phyloP scores from a whole-genome alignment of 2,888 invertebrate genomes.

The Trichopria drosophilae region DNA sequence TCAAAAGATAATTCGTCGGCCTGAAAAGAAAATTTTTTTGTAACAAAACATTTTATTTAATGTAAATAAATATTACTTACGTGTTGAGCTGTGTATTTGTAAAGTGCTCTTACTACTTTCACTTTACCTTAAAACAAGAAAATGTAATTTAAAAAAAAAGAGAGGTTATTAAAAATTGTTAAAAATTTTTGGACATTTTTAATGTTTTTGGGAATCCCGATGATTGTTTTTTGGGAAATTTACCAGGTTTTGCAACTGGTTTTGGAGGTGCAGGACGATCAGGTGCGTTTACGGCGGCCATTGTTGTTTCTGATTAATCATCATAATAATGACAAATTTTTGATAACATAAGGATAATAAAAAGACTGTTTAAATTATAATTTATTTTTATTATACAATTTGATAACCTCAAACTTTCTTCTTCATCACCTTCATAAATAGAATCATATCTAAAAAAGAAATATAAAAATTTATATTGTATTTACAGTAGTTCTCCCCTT shows the following conservation, averaged over 20 bases:
- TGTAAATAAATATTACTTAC: slow-evolving; percentile 51
- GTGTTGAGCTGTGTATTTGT: slow-evolving; percentile 63
- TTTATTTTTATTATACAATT: slow-evolving; percentile 6
- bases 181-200: background rate
- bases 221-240: slow-evolving; percentile 30
- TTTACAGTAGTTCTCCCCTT: slow-evolving; percentile 31
- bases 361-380: too few relatives aligned
- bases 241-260: slow-evolving; percentile 56
- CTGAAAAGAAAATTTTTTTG: slow-evolving; percentile 44
- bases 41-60: background rate
- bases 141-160: slow-evolving; percentile 12
- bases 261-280: slow-evolving; percentile 50
- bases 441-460: slow-evolving; percentile 74
- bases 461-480: slow-evolving; percentile 16
- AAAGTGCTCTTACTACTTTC: slow-evolving; percentile 63
- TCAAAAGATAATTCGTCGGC: slow-evolving; percentile 67
- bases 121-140: slow-evolving; percentile 57
- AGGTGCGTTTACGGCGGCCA: slow-evolving; percentile 40
- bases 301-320: slow-evolving; percentile 23
- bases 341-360: too few relatives aligned
- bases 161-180: background rate
- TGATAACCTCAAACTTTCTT: too few relatives aligned
- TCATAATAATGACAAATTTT: slow-evolving; percentile 9
- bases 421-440: slow-evolving; percentile 79
- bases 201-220: slow-evolving; percentile 6